Evolutionary conservation across 2,113 vertebrate species (phyloP).

Genomic region (Leptodactylus fuscus): DNA sequence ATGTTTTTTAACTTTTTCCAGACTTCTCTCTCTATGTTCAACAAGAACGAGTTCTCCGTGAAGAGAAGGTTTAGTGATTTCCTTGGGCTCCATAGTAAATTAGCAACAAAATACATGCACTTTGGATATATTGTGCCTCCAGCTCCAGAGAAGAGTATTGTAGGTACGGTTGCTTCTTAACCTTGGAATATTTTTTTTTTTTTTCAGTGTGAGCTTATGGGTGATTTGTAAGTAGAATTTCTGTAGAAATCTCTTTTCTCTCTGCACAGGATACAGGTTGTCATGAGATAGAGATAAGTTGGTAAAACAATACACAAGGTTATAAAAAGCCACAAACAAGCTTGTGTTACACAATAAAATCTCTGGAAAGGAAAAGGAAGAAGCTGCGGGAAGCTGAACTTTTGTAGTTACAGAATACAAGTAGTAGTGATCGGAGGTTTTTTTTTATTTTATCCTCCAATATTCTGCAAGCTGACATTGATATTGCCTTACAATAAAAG

Average conservation of each 20-base stretch:
- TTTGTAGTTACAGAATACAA: background rate
- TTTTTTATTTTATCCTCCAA: background rate
- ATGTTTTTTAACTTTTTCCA: conserved; percentile 66
- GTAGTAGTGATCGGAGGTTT: background rate
- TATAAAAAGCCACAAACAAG: background rate
- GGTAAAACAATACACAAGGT: conserved; percentile 16
- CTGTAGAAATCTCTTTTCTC: background rate
- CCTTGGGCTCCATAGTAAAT: conserved; percentile 94
- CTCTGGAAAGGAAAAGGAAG: conserved; percentile 36
- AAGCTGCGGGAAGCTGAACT: conserved; percentile 31
- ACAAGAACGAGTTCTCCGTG: conserved; percentile 87
- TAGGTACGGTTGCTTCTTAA: conserved; percentile 81
- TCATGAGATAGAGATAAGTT: background rate
- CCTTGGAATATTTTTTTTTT: too few species aligned
- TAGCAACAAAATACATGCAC: conserved; percentile 94
- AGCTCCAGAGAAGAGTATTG: conserved; percentile 98
- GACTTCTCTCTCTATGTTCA: conserved; percentile 91
- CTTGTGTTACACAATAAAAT: background rate
- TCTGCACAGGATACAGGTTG: background rate
- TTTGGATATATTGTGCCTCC: conserved; percentile 95
- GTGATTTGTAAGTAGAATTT: background rate
- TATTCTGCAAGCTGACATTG: too few species aligned
- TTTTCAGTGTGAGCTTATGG: background rate
- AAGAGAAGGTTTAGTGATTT: conserved; percentile 98
- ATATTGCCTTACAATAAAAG: too few species aligned